Conservation (phyloP, 2,888 invertebrate genomes). For the Chrysodeixis includens region DNA sequence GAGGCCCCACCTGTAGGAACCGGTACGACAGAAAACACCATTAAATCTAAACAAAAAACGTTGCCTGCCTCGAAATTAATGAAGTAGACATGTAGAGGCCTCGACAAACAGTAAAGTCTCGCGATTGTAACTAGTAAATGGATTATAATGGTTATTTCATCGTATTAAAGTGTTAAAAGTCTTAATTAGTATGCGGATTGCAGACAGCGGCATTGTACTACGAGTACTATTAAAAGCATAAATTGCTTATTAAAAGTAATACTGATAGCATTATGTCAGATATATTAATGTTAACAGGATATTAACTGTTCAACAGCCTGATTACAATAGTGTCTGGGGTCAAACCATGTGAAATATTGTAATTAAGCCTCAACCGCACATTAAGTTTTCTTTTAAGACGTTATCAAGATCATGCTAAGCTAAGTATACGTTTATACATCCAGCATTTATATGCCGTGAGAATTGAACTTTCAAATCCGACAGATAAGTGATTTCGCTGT, state of each 20-base stretch:
- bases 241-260: background rate
- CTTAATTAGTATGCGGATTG: no score
- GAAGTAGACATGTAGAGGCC: constrained; percentile 9
- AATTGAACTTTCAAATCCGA: constrained; percentile 26
- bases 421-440: constrained; percentile 1
- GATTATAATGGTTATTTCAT: no score
- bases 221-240: no score
- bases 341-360: background rate
- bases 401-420: background rate
- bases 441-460: background rate
- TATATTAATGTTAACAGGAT: background rate
- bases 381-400: background rate
- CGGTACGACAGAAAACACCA: constrained; percentile 30
- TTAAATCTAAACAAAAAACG: constrained; percentile 23
- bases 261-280: background rate
- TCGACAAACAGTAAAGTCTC: constrained; percentile 16
- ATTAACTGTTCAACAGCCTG: background rate
- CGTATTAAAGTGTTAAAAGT: no score
- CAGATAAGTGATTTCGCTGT: constrained; percentile 16
- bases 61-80: constrained; percentile 49
- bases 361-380: background rate
- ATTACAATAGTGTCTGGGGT: background rate
- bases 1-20: constrained; percentile 36
- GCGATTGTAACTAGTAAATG: background rate
- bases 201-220: no score